Percentiles rank a stretch among this genome's conserved stretches.
Evolutionary conservation across 2,113 vertebrate species (phyloP).

Genomic region (Ammospiza nelsoni): DNA sequence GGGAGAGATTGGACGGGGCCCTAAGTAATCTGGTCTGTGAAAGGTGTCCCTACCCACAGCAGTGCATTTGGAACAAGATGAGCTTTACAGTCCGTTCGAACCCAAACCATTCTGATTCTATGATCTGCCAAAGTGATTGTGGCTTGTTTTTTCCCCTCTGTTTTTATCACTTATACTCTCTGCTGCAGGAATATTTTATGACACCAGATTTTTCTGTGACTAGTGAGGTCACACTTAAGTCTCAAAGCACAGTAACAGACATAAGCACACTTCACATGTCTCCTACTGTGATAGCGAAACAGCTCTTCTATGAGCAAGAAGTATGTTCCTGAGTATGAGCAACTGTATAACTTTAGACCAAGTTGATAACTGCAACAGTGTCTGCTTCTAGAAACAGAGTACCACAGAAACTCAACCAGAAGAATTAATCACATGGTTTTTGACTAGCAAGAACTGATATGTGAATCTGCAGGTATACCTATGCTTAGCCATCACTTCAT

Average conservation of each 20-base stretch:
- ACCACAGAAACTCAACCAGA: not conserved
- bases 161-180: not conserved
- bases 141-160: not conserved
- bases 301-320: not conserved
- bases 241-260: not conserved
- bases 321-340: not conserved
- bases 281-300: not conserved
- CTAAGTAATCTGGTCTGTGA: not conserved
- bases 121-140: not conserved
- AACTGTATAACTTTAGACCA: not conserved
- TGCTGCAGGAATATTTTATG: not conserved
- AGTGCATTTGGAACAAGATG: not conserved
- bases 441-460: not conserved
- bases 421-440: not conserved
- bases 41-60: not conserved
- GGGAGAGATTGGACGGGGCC: not conserved
- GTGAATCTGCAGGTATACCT: not conserved
- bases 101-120: not conserved
- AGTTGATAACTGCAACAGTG: not conserved
- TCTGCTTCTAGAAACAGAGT: not conserved
- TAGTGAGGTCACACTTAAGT: not conserved
- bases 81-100: fast-evolving
- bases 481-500: not conserved
- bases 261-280: not conserved
- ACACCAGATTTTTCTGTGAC: not conserved